phyloP scores from a whole-genome alignment of 1,140 invertebrate genomes.

The Coelopa frigida region DNA sequence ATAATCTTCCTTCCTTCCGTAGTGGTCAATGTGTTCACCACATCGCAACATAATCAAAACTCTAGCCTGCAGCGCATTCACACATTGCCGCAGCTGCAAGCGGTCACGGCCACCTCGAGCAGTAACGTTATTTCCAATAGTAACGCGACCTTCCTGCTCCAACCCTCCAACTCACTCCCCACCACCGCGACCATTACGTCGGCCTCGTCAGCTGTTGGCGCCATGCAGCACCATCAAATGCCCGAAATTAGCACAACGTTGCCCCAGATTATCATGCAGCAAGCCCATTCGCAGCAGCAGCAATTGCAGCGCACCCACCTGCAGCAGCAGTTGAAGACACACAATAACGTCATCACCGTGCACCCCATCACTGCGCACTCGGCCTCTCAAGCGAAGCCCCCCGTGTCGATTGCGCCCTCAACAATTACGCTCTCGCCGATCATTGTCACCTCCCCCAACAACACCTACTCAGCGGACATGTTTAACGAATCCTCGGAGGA shows the following conservation, averaged over 20 bases:
- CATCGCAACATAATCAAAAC: slow-evolving; percentile 7
- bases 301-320: no score
- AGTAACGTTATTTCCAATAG: slow-evolving; percentile 1
- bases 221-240: slow-evolving; percentile 9
- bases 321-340: no score
- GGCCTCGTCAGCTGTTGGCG: not conserved
- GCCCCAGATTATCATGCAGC: slow-evolving; percentile 12
- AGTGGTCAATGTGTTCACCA: slow-evolving; percentile 18
- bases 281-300: not conserved
- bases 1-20: not conserved
- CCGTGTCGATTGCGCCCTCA: no score
- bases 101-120: not conserved
- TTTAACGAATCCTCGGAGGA: slow-evolving; percentile 11
- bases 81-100: not conserved
- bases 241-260: slow-evolving; percentile 9
- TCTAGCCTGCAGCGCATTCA: slow-evolving; percentile 8
- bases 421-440: slow-evolving; percentile 15
- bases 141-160: not conserved
- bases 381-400: not conserved
- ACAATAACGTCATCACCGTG: not conserved
- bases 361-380: not conserved
- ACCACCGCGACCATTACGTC: slow-evolving; percentile 7
- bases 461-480: slow-evolving; percentile 8
- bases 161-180: not conserved
- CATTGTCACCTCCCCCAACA: slow-evolving; percentile 11